Conservation (phyloP, 92 coral and sea anemone genomes). For the Heteractis magnifica region DNA sequence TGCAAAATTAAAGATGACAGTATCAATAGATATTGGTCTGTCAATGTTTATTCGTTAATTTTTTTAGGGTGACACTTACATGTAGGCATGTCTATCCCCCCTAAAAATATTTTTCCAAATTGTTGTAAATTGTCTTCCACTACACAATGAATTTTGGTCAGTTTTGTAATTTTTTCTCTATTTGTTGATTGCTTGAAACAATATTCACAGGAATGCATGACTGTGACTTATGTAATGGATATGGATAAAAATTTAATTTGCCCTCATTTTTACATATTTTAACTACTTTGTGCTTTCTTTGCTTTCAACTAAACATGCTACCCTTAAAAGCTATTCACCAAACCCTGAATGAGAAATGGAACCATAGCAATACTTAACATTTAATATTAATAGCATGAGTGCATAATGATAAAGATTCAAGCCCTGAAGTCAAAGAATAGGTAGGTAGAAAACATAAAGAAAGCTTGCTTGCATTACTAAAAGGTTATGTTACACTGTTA, state of each 20-base stretch:
- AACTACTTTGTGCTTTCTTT: not conserved
- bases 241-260: no score
- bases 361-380: not conserved
- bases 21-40: conserved; percentile 1
- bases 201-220: not conserved
- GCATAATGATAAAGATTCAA: not conserved
- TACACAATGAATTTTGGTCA: not conserved
- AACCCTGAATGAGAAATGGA: not conserved
- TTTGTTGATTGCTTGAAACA: not conserved
- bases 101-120: not conserved
- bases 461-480: not conserved
- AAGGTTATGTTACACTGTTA: not conserved
- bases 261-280: not conserved
- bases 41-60: not conserved
- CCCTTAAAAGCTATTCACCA: not conserved
- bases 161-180: not conserved
- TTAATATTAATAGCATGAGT: not conserved
- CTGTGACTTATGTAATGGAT: not conserved
- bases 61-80: not conserved
- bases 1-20: not conserved
- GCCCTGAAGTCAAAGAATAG: not conserved
- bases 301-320: not conserved
- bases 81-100: not conserved
- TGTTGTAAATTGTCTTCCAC: not conserved
- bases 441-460: not conserved